Conservation (phyloP, 2,113 vertebrate species). For the Sapayoa aenigma region DNA sequence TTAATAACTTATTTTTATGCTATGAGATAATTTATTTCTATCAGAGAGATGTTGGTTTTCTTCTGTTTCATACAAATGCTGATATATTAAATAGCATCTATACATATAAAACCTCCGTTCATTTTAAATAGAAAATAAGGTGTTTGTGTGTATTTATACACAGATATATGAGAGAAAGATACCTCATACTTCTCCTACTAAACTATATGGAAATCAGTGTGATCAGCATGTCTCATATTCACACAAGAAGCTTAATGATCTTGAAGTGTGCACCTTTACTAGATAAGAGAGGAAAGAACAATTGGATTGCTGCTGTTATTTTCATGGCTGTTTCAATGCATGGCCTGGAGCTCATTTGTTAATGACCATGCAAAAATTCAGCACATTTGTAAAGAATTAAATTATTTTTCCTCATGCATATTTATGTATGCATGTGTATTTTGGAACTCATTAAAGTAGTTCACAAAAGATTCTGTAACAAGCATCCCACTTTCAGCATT, state of each 20-base stretch:
- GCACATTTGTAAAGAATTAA: constrained; percentile 54
- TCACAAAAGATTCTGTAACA: constrained; percentile 41
- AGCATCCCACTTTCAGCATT: neutral
- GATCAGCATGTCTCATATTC: neutral
- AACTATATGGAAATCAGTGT: neutral
- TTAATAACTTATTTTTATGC: neutral
- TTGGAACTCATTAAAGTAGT: constrained; percentile 47
- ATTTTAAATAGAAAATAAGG: neutral
- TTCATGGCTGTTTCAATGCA: constrained; percentile 22
- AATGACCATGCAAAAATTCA: constrained; percentile 53
- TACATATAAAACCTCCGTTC: neutral
- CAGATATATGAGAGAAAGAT: neutral
- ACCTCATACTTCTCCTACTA: neutral
- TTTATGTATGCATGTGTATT: constrained; percentile 43
- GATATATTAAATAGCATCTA: neutral
- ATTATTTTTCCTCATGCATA: constrained; percentile 60
- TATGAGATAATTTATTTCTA: neutral
- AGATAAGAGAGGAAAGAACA: neutral
- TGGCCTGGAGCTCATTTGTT: constrained; percentile 41
- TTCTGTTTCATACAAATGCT: neutral
- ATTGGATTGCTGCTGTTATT: neutral
- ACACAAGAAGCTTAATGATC: neutral
- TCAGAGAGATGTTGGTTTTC: neutral
- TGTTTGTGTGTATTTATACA: neutral
- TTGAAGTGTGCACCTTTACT: neutral